Evolutionary conservation across 2,888 invertebrate genomes (phyloP).

Genomic region (Drosophila quinaria): DNA sequence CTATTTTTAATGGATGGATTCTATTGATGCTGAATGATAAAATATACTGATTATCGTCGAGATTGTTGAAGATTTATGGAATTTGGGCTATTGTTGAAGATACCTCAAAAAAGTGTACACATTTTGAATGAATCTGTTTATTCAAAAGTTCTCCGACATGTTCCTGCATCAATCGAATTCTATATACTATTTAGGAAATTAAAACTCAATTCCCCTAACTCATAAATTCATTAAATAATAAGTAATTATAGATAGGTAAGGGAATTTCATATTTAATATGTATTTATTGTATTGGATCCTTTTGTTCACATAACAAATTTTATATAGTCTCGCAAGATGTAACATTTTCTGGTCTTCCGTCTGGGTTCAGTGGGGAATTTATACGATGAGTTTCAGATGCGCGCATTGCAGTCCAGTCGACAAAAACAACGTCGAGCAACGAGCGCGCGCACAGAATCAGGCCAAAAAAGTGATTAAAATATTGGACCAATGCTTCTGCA

Average conservation of each 20-base stretch:
- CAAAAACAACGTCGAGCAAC: slow-evolving; percentile 46
- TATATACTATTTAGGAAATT: no score
- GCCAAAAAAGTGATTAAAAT: slow-evolving; percentile 43
- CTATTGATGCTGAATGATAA: no score
- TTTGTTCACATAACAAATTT: slow-evolving; percentile 75
- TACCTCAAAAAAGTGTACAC: no score
- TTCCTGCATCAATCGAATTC: no score
- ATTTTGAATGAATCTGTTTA: no score
- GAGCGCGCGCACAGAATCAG: slow-evolving; percentile 28
- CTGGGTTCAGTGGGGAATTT: slow-evolving; percentile 17
- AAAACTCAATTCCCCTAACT: no score
- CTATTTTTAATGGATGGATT: no score
- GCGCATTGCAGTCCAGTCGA: slow-evolving; percentile 30
- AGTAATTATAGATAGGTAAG: not conserved
- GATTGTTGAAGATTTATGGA: no score
- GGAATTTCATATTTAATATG: slow-evolving; percentile 59
- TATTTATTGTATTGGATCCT: slow-evolving; percentile 71
- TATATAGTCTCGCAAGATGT: slow-evolving; percentile 33
- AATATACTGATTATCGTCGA: not conserved
- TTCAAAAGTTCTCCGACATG: no score
- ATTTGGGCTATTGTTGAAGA: no score
- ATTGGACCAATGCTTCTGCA: slow-evolving; percentile 42
- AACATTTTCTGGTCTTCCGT: slow-evolving; percentile 18
- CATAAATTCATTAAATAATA: not conserved
- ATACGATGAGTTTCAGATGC: slow-evolving; percentile 17